Base-by-base conservation (phyloP, 2,113 vertebrate species). In the Megaceryle torquata region DNA sequence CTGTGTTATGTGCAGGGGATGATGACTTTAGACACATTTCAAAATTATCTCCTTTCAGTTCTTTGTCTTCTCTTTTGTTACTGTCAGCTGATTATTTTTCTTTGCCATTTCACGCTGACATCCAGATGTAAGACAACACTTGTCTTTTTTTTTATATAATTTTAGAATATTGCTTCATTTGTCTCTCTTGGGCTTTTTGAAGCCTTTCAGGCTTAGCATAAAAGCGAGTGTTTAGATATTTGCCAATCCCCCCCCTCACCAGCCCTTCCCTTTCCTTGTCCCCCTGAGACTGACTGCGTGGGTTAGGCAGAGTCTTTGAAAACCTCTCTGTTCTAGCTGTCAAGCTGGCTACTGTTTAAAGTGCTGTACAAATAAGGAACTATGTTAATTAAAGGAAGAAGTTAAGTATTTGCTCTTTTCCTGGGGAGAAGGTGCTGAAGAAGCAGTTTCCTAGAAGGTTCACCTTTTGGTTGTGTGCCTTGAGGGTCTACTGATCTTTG, bases 141-240 rank as follows among this genome's bases (percentile, higher is more conserved):
- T 83, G 79, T 74, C 50, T 54, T 22, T 61, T 65, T 91, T 46
- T 46, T 46, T 46, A n/a, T 46, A 92, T 93, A 51, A 13, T 28
- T 80, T 67, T 57, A 13, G 91, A 90, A 54, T 3, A 1, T 60
- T 63, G 67, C 63, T 93, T 75, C 57, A 41, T 9, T 1, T 43
- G 41, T n/a, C 51, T 91, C 92, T 88, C 91, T 7, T 43, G 91
- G 92, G 94, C 72, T 91, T 92, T 89, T 59, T 14, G 81, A 41
- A 93, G 56, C 88, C 88, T 92, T 94, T 81, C 56, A 78, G 61
- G 80, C 56, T 93, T 82, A 75, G 72, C 60, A 68, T 92, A 16
- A 91, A 92, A 89, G 82, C 8, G 12, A 3, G 24, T 71, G 76
- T 84, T 95, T 82, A 69, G 87, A 56, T 88, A 70, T 89, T 93